Conservation (phyloP, 2,797 vertebrate species). For the Melanotaenia pygmaea region DNA sequence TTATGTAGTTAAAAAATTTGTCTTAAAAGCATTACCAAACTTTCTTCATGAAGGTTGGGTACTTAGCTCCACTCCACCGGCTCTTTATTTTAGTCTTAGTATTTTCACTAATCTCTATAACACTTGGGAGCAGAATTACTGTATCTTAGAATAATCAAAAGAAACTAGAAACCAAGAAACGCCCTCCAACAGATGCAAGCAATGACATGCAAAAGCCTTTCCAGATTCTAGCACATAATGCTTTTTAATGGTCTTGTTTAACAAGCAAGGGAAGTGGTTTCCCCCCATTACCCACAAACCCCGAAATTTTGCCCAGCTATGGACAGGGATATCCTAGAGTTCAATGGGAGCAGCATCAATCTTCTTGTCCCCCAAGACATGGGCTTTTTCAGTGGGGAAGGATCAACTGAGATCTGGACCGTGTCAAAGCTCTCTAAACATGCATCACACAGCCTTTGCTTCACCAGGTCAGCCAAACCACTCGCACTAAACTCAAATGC, state of each 20-base stretch:
- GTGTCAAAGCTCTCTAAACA: constrained; percentile 70
- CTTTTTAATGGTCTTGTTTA: constrained; percentile 84
- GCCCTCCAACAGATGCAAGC: constrained; percentile 76
- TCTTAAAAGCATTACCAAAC: not conserved
- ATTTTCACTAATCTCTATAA: constrained; percentile 39
- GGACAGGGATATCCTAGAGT: constrained; percentile 81
- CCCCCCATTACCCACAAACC: constrained; percentile 78
- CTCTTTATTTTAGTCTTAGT: constrained; percentile 4
- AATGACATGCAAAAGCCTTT: constrained; percentile 75
- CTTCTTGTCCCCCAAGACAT: constrained; percentile 71
- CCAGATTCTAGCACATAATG: constrained; percentile 73
- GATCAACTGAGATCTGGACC: constrained; percentile 71
- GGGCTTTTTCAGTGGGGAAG: constrained; percentile 72
- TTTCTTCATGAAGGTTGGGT: not conserved
- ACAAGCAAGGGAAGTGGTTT: constrained; percentile 85
- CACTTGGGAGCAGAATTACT: constrained; percentile 43
- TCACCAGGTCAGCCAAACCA: constrained; percentile 66
- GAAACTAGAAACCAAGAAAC: constrained; percentile 67
- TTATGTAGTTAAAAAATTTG: not conserved
- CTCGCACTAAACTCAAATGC: constrained; percentile 58
- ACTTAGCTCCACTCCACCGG: constrained; percentile 1
- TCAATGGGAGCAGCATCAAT: constrained; percentile 80
- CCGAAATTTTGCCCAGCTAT: constrained; percentile 66
- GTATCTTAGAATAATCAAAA: constrained; percentile 65
- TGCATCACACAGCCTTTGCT: constrained; percentile 43